Percentiles rank a stretch among this genome's conserved stretches.
Conservation (phyloP, 2,797 vertebrate genomes). For the Crax fasciolata region DNA sequence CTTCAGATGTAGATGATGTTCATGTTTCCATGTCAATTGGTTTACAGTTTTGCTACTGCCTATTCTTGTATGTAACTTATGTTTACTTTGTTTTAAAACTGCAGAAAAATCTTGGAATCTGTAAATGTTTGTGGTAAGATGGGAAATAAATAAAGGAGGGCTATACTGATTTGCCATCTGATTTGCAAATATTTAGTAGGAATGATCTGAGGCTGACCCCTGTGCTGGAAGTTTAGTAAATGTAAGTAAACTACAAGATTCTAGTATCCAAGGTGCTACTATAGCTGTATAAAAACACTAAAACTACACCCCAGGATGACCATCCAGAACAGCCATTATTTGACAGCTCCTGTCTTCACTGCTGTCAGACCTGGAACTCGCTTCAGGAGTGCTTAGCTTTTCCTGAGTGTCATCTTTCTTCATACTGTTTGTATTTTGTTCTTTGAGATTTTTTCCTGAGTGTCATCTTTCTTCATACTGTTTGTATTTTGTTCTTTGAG, state of each 20-base stretch:
- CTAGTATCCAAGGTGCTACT: not conserved
- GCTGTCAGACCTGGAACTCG: not conserved
- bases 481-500: not conserved
- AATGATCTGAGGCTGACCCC: not conserved
- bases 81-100: not conserved
- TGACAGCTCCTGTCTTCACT: not conserved
- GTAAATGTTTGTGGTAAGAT: too few relatives aligned
- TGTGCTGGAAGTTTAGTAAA: not conserved
- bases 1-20: constrained; percentile 7
- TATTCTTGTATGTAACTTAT: not conserved
- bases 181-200: not conserved
- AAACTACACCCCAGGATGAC: not conserved
- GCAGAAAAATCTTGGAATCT: not conserved
- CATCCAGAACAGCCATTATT: not conserved
- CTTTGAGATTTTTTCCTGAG: not conserved
- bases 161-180: not conserved
- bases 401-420: not conserved
- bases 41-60: not conserved
- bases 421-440: not conserved
- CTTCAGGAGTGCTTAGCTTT: not conserved
- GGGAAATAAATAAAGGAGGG: not conserved
- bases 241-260: not conserved
- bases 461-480: not conserved
- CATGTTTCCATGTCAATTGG: not conserved
- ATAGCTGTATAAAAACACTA: not conserved